A percentile compares a stretch with the other conserved stretches of the same genome.
These are phyloP conservation scores for Gymnosoma rotundatum DNA, from an alignment of 2,888 invertebrate genomes.

Conservation along the genomic window DNA sequence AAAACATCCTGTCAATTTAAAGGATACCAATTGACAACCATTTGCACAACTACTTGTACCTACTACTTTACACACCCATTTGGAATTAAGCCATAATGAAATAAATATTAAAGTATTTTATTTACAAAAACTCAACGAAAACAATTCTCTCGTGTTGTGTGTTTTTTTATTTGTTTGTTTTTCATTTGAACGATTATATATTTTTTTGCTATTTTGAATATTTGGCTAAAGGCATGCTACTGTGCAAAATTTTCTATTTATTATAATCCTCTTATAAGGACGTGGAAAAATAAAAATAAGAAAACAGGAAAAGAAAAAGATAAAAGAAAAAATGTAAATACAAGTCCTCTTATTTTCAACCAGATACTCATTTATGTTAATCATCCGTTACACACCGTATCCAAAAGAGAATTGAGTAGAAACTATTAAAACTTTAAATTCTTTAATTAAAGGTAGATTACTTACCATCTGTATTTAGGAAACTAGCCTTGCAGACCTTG, in stretches of 20 bases:
- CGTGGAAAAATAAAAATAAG: constrained; percentile 12
- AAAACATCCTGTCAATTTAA: constrained; percentile 37
- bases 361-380: constrained; percentile 50
- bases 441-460: too few relatives aligned
- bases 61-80: background rate
- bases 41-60: constrained; percentile 2
- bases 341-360: constrained; percentile 31
- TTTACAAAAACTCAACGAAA: constrained; percentile 52
- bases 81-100: constrained; percentile 33
- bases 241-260: constrained; percentile 44
- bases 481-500: too few relatives aligned
- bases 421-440: too few relatives aligned
- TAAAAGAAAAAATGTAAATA: constrained; percentile 14
- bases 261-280: constrained; percentile 53
- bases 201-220: constrained; percentile 1
- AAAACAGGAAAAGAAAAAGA: constrained; percentile 20
- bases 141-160: constrained; percentile 36
- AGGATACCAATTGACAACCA: constrained; percentile 45
- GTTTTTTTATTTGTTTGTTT: background rate
- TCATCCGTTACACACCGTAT: constrained; percentile 47
- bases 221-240: constrained; percentile 25
- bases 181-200: background rate
- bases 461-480: too few relatives aligned
- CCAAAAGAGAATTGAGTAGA: background rate
- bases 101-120: constrained; percentile 55